phyloP scores from a whole-genome alignment of 2,888 invertebrate species.

The Epistrophe grossulariae region DNA sequence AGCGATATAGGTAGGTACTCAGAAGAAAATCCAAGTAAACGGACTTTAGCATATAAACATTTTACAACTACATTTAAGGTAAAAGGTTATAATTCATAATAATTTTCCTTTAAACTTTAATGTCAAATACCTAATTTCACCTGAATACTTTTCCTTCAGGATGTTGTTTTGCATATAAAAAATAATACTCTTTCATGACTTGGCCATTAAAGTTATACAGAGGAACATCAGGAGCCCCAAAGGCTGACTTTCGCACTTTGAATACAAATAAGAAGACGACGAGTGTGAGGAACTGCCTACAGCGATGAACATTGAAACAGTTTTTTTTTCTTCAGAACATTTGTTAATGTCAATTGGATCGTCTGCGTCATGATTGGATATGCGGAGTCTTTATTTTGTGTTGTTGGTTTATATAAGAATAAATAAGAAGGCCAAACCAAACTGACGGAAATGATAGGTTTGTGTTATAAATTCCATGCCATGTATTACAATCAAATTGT shows the following conservation, averaged over 20 bases:
- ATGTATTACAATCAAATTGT: slow-evolving; percentile 74
- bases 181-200: not conserved
- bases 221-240: not conserved
- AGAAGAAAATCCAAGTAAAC: too few species aligned
- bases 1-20: too few species aligned
- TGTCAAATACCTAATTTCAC: slow-evolving; percentile 8
- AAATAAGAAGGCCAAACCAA: slow-evolving; percentile 15
- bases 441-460: slow-evolving; percentile 56
- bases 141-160: not conserved
- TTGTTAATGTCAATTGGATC: slow-evolving; percentile 65
- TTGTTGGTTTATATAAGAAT: not conserved
- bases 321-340: slow-evolving; percentile 45
- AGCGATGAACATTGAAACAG: slow-evolving; percentile 18
- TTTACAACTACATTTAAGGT: not conserved
- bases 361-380: slow-evolving; percentile 22
- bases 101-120: not conserved
- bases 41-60: not conserved
- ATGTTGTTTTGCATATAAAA: not conserved
- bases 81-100: not conserved
- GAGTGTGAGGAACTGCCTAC: slow-evolving; percentile 25
- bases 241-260: slow-evolving; percentile 54
- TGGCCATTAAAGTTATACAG: not conserved
- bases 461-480: slow-evolving; percentile 59
- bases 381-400: not conserved
- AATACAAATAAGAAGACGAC: slow-evolving; percentile 55